These are phyloP conservation scores for Drusus annulatus DNA, from an alignment of 1,140 invertebrate species.

Conservation along the genomic window DNA sequence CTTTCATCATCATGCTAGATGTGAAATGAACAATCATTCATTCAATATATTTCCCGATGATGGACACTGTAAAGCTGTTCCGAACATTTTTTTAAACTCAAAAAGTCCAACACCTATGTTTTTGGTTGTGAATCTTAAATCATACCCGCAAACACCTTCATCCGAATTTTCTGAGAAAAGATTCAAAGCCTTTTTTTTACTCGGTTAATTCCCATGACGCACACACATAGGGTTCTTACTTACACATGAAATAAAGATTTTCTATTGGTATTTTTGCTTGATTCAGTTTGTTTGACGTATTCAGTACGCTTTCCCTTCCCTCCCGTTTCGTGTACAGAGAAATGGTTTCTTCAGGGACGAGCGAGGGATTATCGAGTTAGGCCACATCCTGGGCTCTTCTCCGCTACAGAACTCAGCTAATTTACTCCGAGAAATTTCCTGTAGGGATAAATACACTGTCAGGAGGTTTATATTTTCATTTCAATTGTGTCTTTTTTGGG, in stretches of 20 bases:
- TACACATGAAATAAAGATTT: neutral
- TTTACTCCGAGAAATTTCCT: neutral
- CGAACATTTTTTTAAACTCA: no score
- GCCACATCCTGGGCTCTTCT: neutral
- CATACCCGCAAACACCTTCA: no score
- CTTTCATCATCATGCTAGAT: no score
- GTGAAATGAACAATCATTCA: no score
- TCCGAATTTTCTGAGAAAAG: neutral
- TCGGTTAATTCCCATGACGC: neutral
- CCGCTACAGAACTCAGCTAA: neutral
- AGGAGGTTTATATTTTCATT: neutral
- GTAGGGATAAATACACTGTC: neutral
- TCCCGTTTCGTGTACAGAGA: neutral
- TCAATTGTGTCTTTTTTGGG: neutral
- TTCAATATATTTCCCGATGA: no score
- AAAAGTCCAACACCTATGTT: no score
- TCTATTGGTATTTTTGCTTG: neutral
- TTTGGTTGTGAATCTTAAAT: no score
- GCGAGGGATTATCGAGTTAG: conserved; percentile 16
- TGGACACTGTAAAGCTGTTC: no score
- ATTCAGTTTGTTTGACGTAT: neutral
- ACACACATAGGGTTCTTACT: neutral
- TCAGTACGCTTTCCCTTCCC: neutral
- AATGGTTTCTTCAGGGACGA: conserved; percentile 13
- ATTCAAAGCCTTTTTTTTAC: neutral